Evolutionary conservation across 2,113 vertebrate genomes (phyloP).

Genomic region (Thymallus thymallus): DNA sequence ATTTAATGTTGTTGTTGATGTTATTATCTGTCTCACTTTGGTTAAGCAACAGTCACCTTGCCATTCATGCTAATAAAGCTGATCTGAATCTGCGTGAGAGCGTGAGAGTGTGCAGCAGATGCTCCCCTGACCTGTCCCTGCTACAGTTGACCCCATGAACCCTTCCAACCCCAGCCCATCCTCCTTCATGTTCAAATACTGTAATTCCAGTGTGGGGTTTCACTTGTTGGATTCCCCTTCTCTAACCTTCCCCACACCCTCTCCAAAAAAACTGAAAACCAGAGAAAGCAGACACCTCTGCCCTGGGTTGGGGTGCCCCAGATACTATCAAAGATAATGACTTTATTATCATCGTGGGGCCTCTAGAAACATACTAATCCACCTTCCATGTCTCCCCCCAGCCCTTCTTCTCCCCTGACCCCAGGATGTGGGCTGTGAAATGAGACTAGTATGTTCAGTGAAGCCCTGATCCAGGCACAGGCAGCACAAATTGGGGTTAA

Average conservation of each 20-base stretch:
- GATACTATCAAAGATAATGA: background rate
- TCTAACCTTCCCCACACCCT: background rate
- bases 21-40: too few species aligned
- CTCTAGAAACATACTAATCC: conserved; percentile 34
- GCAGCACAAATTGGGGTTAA: conserved; percentile 53
- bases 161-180: too few species aligned
- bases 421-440: conserved; percentile 53
- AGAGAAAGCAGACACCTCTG: background rate
- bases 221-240: background rate
- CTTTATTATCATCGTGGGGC: background rate
- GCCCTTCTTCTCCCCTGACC: conserved; percentile 43
- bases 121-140: too few species aligned
- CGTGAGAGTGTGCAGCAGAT: too few species aligned
- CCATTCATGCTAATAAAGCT: too few species aligned
- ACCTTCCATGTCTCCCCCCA: conserved; percentile 19
- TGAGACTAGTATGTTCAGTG: conserved; percentile 68
- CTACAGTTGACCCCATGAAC: too few species aligned
- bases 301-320: background rate
- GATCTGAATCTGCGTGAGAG: too few species aligned
- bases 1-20: too few species aligned
- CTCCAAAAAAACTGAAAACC: background rate
- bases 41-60: too few species aligned
- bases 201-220: too few species aligned
- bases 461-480: conserved; percentile 35
- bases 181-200: too few species aligned